Evolutionary conservation across 2,888 invertebrate genomes (phyloP), one percentile per base, ranked within the genome.

Genomic region (Idaea aversata): DNA sequence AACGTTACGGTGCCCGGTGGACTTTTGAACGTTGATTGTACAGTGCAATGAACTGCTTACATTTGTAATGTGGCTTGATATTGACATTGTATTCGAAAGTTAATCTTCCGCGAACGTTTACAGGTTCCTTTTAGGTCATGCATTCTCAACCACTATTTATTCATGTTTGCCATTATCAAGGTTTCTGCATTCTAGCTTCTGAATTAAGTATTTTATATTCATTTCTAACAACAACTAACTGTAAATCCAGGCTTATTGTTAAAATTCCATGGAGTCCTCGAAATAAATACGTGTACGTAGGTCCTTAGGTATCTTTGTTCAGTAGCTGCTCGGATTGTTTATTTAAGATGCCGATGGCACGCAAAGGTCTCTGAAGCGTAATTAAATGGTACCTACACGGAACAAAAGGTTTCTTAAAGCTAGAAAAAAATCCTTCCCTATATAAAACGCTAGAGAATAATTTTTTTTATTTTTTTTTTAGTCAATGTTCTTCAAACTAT

Each of bases 1-100:
- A n/a, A n/a, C n/a, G n/a, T n/a, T n/a, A n/a, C n/a, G n/a, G n/a
- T n/a, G n/a, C n/a, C n/a, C n/a, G n/a, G n/a, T n/a, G n/a, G n/a
- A n/a, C n/a, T n/a, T n/a, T n/a, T n/a, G n/a, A n/a, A n/a, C n/a
- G n/a, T n/a, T n/a, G n/a, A n/a, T n/a, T n/a, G n/a, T n/a, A n/a
- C 47, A 70, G 78, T 79, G 75, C 79, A 80, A 75, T 77, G 76
- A 77, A 73, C 76, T 69, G 72, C 62, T 67, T 63, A 65, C 75
- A 76, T 77, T 76, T 76, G 75, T 76, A 74, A 72, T 73, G 75
- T 57, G 61, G 74, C 69, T 70, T 74, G 83, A 76, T 88, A 84
- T 88, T 88, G 88, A 86, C 87, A 87, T 85, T 86, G 84, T 82
- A 84, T 86, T 88, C 80, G 89, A 91, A 90, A 91, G 90, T 89